These are phyloP conservation scores for Galaxias olidus DNA, from an alignment of 2,797 vertebrate species.

Conservation along the genomic window DNA sequence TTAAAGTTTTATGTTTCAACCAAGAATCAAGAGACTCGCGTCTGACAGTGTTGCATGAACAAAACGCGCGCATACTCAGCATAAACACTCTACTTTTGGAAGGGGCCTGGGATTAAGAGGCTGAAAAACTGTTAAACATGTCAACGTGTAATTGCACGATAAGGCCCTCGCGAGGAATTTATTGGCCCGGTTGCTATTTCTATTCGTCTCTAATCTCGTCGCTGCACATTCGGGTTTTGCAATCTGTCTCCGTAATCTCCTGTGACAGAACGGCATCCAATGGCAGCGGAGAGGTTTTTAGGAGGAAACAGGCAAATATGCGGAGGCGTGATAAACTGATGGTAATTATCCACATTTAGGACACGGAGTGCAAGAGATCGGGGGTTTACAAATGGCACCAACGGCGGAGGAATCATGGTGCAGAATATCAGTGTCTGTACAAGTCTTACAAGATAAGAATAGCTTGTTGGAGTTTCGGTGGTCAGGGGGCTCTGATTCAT, in stretches of 20 bases:
- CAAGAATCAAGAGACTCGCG: background rate
- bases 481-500: conserved; percentile 82
- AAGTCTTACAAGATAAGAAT: conserved; percentile 82
- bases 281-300: conserved; percentile 87
- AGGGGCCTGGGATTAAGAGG: conserved; percentile 94
- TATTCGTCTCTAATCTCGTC: conserved; percentile 97
- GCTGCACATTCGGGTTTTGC: conserved; percentile 97
- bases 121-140: conserved; percentile 98
- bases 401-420: conserved; percentile 81
- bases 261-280: conserved; percentile 96
- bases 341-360: conserved; percentile 99
- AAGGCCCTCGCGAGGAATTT: conserved; percentile 99
- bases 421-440: conserved; percentile 74
- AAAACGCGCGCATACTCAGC: conserved; percentile 36
- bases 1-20: no score
- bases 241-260: conserved; percentile 99
- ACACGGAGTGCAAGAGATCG: conserved; percentile 91
- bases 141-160: conserved; percentile 99
- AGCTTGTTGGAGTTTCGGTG: conserved; percentile 86
- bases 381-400: conserved; percentile 81
- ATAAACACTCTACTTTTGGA: conserved; percentile 89
- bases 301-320: conserved; percentile 94
- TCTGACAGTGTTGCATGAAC: conserved; percentile 40
- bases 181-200: conserved; percentile 98
- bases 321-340: conserved; percentile 97